Conservation (phyloP, 2,888 invertebrate species). For the Fragum whitleyi region DNA sequence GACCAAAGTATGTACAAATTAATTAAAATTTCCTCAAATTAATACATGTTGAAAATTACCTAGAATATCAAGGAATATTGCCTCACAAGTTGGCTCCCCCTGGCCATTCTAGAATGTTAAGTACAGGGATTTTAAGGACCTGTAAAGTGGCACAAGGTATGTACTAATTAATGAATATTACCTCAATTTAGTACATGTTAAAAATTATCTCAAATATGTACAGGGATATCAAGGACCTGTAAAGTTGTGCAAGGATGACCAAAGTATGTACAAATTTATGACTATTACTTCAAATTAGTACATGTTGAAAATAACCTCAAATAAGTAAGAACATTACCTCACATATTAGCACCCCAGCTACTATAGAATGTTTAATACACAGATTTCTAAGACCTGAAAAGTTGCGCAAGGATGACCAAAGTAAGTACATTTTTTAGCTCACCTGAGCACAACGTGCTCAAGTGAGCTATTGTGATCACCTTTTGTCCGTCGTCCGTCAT, state of each 20-base stretch:
- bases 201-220: too few relatives aligned
- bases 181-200: too few relatives aligned
- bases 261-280: slow-evolving; percentile 35
- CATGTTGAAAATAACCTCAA: too few relatives aligned
- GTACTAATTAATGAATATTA: not conserved
- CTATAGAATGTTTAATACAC: too few relatives aligned
- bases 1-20: slow-evolving; percentile 38
- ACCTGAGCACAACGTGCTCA: too few relatives aligned
- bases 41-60: too few relatives aligned
- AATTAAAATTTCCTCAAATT: too few relatives aligned
- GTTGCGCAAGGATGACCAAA: slow-evolving; percentile 41
- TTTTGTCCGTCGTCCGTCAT: too few relatives aligned
- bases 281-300: too few relatives aligned
- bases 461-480: too few relatives aligned
- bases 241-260: slow-evolving; percentile 40
- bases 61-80: slow-evolving; percentile 70
- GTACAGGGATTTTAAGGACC: slow-evolving; percentile 85
- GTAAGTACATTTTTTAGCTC: slow-evolving; percentile 39
- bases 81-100: slow-evolving; percentile 86
- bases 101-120: slow-evolving; percentile 88
- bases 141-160: slow-evolving; percentile 50
- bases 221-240: slow-evolving; percentile 84
- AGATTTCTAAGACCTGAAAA: slow-evolving; percentile 82
- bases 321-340: too few relatives aligned
- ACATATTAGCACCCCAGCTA: too few relatives aligned